phyloP scores from a whole-genome alignment of 2,888 invertebrate genomes.

The Lymantria monacha region DNA sequence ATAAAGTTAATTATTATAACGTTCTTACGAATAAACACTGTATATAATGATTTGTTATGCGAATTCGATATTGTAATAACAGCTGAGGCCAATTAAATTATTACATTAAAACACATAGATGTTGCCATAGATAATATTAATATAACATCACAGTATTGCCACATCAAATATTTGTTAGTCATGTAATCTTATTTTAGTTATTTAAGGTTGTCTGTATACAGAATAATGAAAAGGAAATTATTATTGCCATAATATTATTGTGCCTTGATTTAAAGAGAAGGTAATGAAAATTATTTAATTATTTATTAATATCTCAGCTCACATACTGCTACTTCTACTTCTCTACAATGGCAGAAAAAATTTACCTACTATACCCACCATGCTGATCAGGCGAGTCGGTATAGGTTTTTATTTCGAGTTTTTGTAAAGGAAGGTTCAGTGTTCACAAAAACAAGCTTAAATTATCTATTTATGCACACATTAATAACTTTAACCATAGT shows the following conservation, averaged over 20 bases:
- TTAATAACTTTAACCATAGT: no score
- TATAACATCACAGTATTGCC: constrained; percentile 44
- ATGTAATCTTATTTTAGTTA: constrained; percentile 38
- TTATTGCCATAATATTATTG: background rate
- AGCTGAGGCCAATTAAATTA: constrained; percentile 28
- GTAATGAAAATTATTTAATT: no score
- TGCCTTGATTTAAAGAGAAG: no score
- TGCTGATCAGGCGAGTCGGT: no score
- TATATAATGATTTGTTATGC: constrained; percentile 27
- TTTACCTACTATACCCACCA: no score
- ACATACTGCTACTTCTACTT: no score
- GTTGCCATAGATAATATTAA: constrained; percentile 40
- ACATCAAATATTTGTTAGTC: constrained; percentile 47
- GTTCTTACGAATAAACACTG: constrained; percentile 9
- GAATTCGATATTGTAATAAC: constrained; percentile 29
- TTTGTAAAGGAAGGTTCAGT: no score
- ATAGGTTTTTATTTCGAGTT: no score
- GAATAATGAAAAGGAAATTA: background rate
- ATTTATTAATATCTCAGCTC: no score
- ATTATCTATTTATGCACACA: no score
- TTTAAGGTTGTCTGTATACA: constrained; percentile 19
- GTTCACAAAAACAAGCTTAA: no score
- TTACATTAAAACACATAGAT: constrained; percentile 29
- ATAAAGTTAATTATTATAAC: constrained; percentile 12
- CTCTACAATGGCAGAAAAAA: no score